A percentile compares a stretch with the other conserved stretches of the same genome.
Conservation (phyloP, 30 jellyfish, hydroid and myxozoan genomes). For the Aurelia aurita complex sp. Pacific region DNA sequence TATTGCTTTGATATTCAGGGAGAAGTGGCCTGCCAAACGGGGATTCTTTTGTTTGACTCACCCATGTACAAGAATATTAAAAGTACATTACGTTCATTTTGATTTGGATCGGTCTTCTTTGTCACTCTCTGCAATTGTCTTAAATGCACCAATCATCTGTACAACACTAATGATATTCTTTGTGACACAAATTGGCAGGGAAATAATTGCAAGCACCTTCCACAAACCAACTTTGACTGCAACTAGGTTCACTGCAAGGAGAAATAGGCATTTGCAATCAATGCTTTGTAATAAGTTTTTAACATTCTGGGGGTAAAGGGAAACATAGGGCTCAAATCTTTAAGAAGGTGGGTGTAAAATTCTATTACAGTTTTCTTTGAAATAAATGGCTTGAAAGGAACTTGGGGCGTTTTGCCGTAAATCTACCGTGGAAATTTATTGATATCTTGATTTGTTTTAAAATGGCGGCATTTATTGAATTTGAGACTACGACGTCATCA, state of each 20-base stretch:
- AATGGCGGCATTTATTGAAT: too few species aligned
- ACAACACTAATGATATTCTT: slow-evolving; percentile 78
- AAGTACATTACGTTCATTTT: slow-evolving; percentile 5
- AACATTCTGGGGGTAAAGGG: too few species aligned
- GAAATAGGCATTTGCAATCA: neutral
- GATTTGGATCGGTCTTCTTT: slow-evolving; percentile 13
- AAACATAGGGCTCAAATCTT: too few species aligned
- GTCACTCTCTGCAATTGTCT: slow-evolving; percentile 45
- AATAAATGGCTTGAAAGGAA: too few species aligned
- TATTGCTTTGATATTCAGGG: too few species aligned
- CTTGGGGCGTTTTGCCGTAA: too few species aligned
- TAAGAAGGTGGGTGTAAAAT: too few species aligned
- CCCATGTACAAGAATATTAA: neutral
- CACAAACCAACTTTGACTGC: slow-evolving; percentile 70
- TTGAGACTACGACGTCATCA: too few species aligned
- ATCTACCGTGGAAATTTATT: too few species aligned
- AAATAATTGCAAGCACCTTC: slow-evolving; percentile 57
- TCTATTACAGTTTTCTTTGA: too few species aligned
- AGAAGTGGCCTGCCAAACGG: too few species aligned
- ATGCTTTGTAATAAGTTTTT: neutral
- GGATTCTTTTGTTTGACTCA: neutral
- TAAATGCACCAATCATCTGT: slow-evolving; percentile 88
- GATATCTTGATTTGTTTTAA: too few species aligned
- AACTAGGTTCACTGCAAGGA: slow-evolving; percentile 37
- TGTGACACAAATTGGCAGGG: slow-evolving; percentile 70